Conservation (phyloP, 2,888 invertebrate genomes). For the Perizoma flavofasciatum region DNA sequence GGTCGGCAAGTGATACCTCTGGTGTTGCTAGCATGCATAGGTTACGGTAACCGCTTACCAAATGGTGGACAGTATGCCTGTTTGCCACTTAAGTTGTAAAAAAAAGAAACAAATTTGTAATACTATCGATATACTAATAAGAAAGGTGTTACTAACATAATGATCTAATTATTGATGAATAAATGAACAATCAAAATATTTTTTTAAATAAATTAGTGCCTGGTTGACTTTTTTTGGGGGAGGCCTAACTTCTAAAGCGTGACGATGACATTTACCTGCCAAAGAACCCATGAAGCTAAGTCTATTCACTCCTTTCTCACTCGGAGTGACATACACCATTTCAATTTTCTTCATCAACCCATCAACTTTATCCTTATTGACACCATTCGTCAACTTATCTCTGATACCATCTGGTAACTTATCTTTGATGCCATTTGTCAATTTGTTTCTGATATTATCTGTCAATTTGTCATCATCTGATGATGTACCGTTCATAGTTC, state of each 20-base stretch:
- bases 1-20: no score
- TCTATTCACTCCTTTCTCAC: conserved; percentile 48
- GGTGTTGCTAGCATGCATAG: no score
- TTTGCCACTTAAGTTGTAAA: no score
- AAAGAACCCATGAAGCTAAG: conserved; percentile 83
- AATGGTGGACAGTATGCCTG: no score
- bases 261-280: conserved; percentile 64
- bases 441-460: not conserved
- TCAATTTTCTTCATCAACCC: conserved; percentile 53
- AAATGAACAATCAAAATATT: no score
- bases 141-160: not conserved
- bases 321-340: conserved; percentile 50
- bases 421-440: not conserved
- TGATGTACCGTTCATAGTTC: conserved; percentile 51
- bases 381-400: conserved; percentile 1
- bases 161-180: not conserved
- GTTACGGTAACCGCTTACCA: no score
- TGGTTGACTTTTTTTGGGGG: no score
- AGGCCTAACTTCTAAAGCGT: no score
- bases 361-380: conserved; percentile 13
- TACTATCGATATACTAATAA: no score
- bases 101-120: no score
- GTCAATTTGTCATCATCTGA: not conserved
- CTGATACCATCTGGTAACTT: not conserved
- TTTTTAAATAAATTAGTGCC: no score